Evolutionary conservation across 2,888 invertebrate species (phyloP), one percentile per base, ranked within the genome.

Genomic region (Hydriomena furcata): DNA sequence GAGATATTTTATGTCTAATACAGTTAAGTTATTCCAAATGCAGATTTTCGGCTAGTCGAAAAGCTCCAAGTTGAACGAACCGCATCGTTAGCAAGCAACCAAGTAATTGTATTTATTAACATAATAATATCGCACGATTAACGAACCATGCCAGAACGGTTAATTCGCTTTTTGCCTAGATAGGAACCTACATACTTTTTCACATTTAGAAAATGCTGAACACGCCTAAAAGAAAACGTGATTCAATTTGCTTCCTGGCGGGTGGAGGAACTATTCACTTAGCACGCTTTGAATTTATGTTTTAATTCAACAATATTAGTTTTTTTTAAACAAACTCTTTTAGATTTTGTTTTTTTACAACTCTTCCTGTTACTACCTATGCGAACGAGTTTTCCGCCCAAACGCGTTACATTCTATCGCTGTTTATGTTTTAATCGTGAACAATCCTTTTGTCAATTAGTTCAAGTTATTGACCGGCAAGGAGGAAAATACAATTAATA

Each of bases 51-150:
- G 48, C 52, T 54, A 59, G 52, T 34, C 36, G 12, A 37, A 51
- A 52, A 52, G 49, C 50, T 57, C 60, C 44, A 71, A 76, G 86
- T 84, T 85, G 74, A 84, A 83, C 69, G 84, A 79, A 69, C 62
- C 53, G 57, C 50, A 60, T 70, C 66, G 73, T 75, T 70, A 76
- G 68, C 73, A 13, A 23, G 69, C 71, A 71, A 66, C 70, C 63
- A 57, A 69, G 66, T 84, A 83, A 86, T 86, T 86, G 82, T 81
- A 83, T 87, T 76, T 79, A 87, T 88, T 88, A 86, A 69, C 86
- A 88, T 88, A 85, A 79, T 74, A 71, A 61, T 70, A 81, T 76
- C 68, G 75, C 79, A 79, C 71, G 76, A 60, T 67, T 70, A 80
- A 78, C 86, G 80, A 80, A 83, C 83, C 84, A 67, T 76, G 67